Percentiles rank a stretch among this genome's conserved stretches.
These are phyloP conservation scores for Orycteropus afer DNA, from an alignment of 2,113 vertebrate genomes.

Conservation along the genomic window DNA sequence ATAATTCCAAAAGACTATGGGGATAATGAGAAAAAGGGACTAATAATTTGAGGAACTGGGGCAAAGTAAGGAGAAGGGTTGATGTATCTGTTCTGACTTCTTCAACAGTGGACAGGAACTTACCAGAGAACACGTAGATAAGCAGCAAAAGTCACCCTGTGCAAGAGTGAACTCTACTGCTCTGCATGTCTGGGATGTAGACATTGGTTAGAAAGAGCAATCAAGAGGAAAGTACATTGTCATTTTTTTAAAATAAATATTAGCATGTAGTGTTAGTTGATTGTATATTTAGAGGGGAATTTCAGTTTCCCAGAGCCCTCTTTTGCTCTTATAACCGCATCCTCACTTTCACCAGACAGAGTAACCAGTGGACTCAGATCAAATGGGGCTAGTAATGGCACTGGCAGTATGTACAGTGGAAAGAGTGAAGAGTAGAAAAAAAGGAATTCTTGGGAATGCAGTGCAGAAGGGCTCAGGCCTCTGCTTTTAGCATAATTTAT, in stretches of 20 bases:
- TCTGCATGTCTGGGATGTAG: background rate
- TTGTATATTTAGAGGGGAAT: background rate
- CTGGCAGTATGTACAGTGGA: background rate
- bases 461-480: background rate
- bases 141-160: background rate
- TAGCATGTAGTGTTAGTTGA: background rate
- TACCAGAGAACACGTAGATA: background rate
- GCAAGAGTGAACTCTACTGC: too few species aligned
- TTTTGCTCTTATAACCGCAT: background rate
- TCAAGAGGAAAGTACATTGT: background rate
- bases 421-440: background rate
- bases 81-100: background rate
- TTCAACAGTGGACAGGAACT: background rate
- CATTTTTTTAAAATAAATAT: background rate
- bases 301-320: background rate
- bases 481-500: background rate
- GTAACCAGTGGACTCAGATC: too few species aligned
- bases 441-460: background rate
- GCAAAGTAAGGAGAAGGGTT: background rate
- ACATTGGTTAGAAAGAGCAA: background rate
- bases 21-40: background rate
- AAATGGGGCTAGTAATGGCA: background rate
- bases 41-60: accelerated
- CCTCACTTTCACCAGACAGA: background rate
- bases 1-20: background rate